Base-by-base conservation (phyloP, 2,888 invertebrate genomes). In the Parasteatoda lunata region DNA sequence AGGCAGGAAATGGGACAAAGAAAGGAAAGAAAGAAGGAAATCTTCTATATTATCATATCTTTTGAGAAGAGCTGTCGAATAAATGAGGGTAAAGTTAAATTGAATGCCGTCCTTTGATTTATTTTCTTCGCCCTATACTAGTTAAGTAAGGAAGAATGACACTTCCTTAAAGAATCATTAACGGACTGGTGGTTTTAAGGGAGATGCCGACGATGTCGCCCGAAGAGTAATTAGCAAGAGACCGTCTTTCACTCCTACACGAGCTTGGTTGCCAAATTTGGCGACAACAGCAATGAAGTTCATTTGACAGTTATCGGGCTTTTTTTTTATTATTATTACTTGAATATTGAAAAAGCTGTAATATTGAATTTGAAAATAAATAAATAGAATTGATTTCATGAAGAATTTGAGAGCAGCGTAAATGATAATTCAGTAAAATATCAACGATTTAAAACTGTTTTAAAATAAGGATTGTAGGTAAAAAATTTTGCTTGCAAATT, bases 111-210 rank as follows among this genome's bases (percentile, higher is more conserved):
- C 70, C 70, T 69, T 82, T 69, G 76, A 69, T 82, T 82, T 70
- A 76, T 64, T 70, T 48, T 45, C 8, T 11, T 30, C 73, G 9
- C 49, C 15, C 51, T 52, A 30, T 68, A n/a, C 47, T 52, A 48
- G 75, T 48, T 76, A 82, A 82, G 76, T 64, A 82, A 76, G 52
- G 64, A 75, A 76, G 76, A 82, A 75, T 69, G 76, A 59, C 76
- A 82, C 82, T 82, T 82, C 76, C 82, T 82, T 76, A 82, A 82
- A 59, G 76, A 82, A 82, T 82, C 82, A 76, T 82, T 82, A 82
- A 82, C 76, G 82, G 69, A 70, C 82, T 70, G 15, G 76, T 82
- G 82, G 82, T 82, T 82, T 82, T 76, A 70, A 75, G 82, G 49
- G 81, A 2, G 64, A 48, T 59, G 76, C 76, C 69, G 70, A 70